Evolutionary conservation across 2,888 invertebrate species (phyloP), one percentile per base, ranked within the genome.

Genomic region (Mesorhabditis belari): DNA sequence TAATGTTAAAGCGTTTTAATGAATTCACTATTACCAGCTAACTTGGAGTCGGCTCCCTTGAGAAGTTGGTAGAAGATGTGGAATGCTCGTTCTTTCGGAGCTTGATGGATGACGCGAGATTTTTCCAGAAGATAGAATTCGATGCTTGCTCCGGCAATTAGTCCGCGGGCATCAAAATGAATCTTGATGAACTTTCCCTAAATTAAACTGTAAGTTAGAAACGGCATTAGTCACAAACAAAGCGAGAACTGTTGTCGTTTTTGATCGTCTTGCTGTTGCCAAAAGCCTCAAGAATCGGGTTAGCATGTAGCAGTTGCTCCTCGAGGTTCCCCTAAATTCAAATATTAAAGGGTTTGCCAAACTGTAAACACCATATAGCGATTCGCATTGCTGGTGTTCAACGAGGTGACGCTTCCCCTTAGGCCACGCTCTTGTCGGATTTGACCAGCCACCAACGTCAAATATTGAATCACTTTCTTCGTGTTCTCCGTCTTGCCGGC

Each of bases 201-300:
- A 54, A 71, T 29, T 24, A 4, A 19, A 27, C 5, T 26, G 12
- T 3, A 19, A 26, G 26, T 21, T 24, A 4, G 28, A 23, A 61
- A 25, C 0, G 5, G 25, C 6, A 44, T 3, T n/a, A n/a, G n/a
- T 27, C 60, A 90, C 94, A 92, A 88, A 98, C 96, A 85, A 98
- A 99, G 88, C 98, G 88, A 57, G 98, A 98, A 50, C 96, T 98
- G 84, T 99, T 99, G 86, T 99, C 98, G 86, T 99, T 99, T 85
- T 98, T 98, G 77, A 98, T 94, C 57, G 98, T 99, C 84, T 99
- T 99, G 63, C 96, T 96, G 85, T 99, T 99, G 81, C 98, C 98
- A 83, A 99, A 99, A 55, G 98, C 96, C 86, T 99, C 98, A 73
- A 99, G 85, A 82, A 99, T 98, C 9, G 98, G 98, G 86, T 99